Evolutionary conservation across 1,140 invertebrate genomes (phyloP), one percentile per base, ranked within the genome.

Genomic region (Drosophila mojavensis): DNA sequence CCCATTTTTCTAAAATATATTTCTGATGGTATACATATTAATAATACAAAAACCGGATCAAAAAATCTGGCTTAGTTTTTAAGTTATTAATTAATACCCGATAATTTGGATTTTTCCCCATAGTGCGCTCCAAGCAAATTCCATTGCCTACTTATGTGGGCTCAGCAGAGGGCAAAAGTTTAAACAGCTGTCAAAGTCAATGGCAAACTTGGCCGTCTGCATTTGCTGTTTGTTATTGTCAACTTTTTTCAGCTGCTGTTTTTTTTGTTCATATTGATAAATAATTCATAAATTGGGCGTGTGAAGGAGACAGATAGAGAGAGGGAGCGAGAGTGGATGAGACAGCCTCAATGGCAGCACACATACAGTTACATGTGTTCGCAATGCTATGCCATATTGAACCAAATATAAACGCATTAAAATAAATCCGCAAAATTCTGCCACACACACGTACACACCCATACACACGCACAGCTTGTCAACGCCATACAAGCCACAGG

Each of bases 261-360:
- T 30, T 58, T 68, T 47, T 68, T 47, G 45, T 61, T 60, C 50
- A 56, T 62, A 61, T 79, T 72, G 74, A 88, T 86, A 86, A 86
- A 86, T 88, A 86, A 86, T 86, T 86, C 79, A 88, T 86, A 88
- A 79, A 82, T 79, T 53, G 53, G 20, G 24, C 63, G 54, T 53
- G 60, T 39, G 26, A 65, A 20, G n/a, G 45, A 48, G 17, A 48
- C 5, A 47, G 45, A 24, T 15, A 2, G 7, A 30, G 7, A 7
- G 26, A 1, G 9, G 7, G 30, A 30, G 11, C 5, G 50, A 7
- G 50, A 30, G 13, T 1, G 62, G 4, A 3, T 4, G 45, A 64
- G 28, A 66, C 47, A 54, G 28, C 10, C 43, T 10, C 30, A 20
- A 41, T 48, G 20, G 24, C 43, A 45, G 17, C 5, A 51, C 30